Evolutionary conservation across 92 coral and sea anemone genomes (phyloP), one percentile per base, ranked within the genome.

Genomic region (Paramuricea clavata): DNA sequence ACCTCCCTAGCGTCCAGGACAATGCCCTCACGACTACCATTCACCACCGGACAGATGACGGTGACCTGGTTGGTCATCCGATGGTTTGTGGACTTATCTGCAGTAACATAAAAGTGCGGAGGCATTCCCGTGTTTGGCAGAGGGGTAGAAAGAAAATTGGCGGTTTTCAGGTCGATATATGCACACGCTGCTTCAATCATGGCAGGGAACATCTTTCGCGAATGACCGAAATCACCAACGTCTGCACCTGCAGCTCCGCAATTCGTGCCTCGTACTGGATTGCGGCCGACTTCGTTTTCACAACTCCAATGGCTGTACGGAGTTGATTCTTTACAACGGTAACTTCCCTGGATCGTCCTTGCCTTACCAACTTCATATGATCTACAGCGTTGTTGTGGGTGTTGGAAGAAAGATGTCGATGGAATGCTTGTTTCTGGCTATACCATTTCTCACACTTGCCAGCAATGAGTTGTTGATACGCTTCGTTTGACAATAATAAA

Each of bases 241-340:
- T 57, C 65, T 19, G 65, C 26, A 57, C 65, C 65, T 2, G 65
- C 65, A 6, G 65, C 65, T 57, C 27, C 0, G 25, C 65, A n/a
- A 57, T 52, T 10, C 73, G 31, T 65, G 31, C 73, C 73, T 65
- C 73, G 16, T 65, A 65, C 19, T 65, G 73, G 6, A 65, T 65
- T 65, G 73, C 73, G 16, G 73, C 73, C 22, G 74, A 68, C 74
- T 68, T 68, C 23, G 74, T 68, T 31, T 68, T 68, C 47, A 68
- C 43, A 31, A 68, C 43, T 68, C 74, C 42, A 68, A 68, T 26
- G 42, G 74, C 74, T 9, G 74, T 41, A 68, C 74, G 42, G 74
- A 68, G 74, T 31, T 68, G 74, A 35, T 68, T 68, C 43, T 68
- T 68, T 17, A 13, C 43, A 12, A 68, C 74, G 6, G 7, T 28